phyloP scores from a whole-genome alignment of 2,888 invertebrate species.

The Machimus atricapillus region DNA sequence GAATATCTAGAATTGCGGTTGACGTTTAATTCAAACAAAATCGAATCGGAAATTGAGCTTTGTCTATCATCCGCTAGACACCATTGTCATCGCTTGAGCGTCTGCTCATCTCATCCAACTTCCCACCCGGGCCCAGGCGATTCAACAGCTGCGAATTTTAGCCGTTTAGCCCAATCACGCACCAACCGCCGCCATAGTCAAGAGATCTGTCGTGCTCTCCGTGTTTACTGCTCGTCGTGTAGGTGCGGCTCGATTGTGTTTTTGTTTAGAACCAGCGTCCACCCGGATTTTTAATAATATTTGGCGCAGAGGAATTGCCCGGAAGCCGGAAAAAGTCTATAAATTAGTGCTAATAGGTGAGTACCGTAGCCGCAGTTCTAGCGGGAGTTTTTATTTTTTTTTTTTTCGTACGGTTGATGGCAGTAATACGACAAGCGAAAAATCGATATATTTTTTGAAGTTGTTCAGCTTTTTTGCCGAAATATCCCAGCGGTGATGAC shows the following conservation, averaged over 20 bases:
- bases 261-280: background rate
- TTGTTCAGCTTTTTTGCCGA: background rate
- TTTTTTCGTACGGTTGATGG: background rate
- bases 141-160: background rate
- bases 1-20: too few species aligned
- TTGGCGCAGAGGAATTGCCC: background rate
- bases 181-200: background rate
- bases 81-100: background rate
- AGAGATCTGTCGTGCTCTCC: background rate
- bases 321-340: background rate
- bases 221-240: background rate
- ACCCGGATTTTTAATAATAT: background rate
- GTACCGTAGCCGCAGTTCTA: background rate
- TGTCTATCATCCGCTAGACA: background rate
- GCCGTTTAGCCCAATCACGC: background rate
- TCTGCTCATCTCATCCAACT: background rate
- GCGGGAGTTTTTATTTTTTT: background rate
- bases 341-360: background rate
- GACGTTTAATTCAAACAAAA: too few species aligned
- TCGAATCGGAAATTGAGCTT: background rate
- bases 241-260: constrained; percentile 13
- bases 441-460: background rate
- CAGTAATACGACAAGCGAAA: background rate
- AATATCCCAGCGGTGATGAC: background rate
- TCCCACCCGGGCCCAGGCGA: background rate